Evolutionary conservation across 2,888 invertebrate species (phyloP), one percentile per base, ranked within the genome.

Genomic region (Tromatobia lineatoria): DNA sequence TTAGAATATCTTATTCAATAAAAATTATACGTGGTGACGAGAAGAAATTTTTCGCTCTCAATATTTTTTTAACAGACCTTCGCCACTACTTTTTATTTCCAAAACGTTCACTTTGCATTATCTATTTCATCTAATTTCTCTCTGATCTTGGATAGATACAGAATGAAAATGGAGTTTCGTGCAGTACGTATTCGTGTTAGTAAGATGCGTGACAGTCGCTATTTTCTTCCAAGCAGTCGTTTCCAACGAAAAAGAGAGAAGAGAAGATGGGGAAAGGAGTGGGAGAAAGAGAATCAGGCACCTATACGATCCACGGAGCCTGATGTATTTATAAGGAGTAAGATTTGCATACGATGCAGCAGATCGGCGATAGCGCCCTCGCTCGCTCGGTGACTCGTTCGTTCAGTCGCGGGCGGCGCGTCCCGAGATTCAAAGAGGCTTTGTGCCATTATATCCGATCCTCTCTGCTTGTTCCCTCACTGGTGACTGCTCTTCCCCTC

Each of bases 291-390:
- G 86, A 89, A 89, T 89, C 89, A 89, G 90, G 88, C 88, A 91
- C 90, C 90, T 90, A 81, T 88, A 89, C 92, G 92, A 92, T 92
- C 89, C 89, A 88, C 88, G 90, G 91, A 91, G 91, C 89, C 93
- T 93, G 93, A 93, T 93, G 93, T 93, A 93, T 93, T 93, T 93
- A 93, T 93, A 93, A 93, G 93, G 91, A 93, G 91, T 89, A 88
- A 91, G 92, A 93, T 93, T 93, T 93, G 93, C 93, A 93, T 93
- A 91, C 92, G 93, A 93, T 93, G 91, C 91, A 89, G 87, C 89
- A 92, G 93, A 93, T 93, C 87, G 70, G 83, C 87, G 88, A 88
- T 88, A 88, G 87, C 86, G 84, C 59, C 47, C 47, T 73, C 82
- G 86, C 85, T 82, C 85, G 86, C 86, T 86, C 87, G 87, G 82